phyloP scores from a whole-genome alignment of 1,140 invertebrate species.

The Pseudachorutes palmiensis region DNA sequence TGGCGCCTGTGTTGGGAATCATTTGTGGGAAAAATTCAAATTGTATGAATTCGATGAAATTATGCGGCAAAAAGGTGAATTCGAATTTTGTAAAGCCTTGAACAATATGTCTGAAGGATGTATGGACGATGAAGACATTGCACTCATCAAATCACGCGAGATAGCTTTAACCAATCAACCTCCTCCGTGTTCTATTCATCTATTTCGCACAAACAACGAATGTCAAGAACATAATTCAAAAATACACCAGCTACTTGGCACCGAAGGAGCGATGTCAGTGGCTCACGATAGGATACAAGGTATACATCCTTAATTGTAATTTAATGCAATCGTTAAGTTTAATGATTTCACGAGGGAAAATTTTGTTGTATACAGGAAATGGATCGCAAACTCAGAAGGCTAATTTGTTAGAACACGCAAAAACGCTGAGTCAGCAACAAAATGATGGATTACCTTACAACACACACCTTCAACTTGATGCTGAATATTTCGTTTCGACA shows the following conservation, averaged over 20 bases:
- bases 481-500: slow-evolving; percentile 40
- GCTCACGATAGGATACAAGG: neutral
- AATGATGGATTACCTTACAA: slow-evolving; percentile 40
- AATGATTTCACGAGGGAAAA: neutral
- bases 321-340: neutral
- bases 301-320: neutral
- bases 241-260: neutral
- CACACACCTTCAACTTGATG: slow-evolving; percentile 38
- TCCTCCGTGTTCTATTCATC: neutral
- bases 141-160: slow-evolving; percentile 4
- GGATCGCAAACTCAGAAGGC: neutral
- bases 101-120: slow-evolving; percentile 10
- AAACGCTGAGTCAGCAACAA: neutral
- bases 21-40: slow-evolving; percentile 14
- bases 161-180: neutral
- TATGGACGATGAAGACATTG: slow-evolving; percentile 17
- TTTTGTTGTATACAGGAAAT: neutral
- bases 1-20: neutral
- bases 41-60: slow-evolving; percentile 23
- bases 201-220: slow-evolving; percentile 14
- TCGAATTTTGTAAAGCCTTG: neutral
- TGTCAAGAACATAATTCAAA: slow-evolving; percentile 4
- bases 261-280: neutral
- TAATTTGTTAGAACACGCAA: neutral
- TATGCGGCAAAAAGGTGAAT: slow-evolving; percentile 16